Percentiles rank a stretch among this genome's conserved stretches.
Evolutionary conservation across 30 jellyfish, hydroid and myxozoan species (phyloP).

Genomic region (Aurelia sp.): DNA sequence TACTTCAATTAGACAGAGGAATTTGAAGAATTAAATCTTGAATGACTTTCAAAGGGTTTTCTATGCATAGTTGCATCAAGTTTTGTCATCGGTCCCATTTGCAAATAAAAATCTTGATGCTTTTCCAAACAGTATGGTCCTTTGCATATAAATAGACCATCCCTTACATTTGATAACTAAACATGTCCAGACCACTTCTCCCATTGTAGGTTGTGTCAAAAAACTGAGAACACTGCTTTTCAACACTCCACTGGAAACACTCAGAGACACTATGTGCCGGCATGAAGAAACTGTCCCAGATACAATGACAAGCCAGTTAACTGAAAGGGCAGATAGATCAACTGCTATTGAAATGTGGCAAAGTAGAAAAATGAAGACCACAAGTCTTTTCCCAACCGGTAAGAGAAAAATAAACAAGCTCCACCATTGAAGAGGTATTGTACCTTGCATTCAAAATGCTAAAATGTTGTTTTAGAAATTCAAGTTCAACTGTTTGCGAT

Average conservation of each 20-base stretch:
- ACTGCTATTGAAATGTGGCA: background rate
- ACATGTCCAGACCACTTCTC: background rate
- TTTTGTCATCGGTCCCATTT: too few species aligned
- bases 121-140: too few species aligned
- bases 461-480: too few species aligned
- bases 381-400: background rate
- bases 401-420: background rate
- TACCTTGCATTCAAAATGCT: too few species aligned
- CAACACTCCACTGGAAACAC: background rate
- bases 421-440: too few species aligned
- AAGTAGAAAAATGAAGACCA: background rate
- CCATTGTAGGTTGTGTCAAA: background rate
- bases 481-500: too few species aligned
- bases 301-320: background rate
- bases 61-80: too few species aligned
- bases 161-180: background rate
- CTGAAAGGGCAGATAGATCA: conserved; percentile 4
- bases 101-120: too few species aligned
- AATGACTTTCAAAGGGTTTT: too few species aligned
- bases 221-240: conserved; percentile 1
- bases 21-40: too few species aligned
- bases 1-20: too few species aligned
- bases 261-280: background rate
- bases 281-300: background rate
- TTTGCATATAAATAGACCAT: background rate